Conservation (phyloP, 2,113 vertebrate genomes). For the Hyla sarda region DNA sequence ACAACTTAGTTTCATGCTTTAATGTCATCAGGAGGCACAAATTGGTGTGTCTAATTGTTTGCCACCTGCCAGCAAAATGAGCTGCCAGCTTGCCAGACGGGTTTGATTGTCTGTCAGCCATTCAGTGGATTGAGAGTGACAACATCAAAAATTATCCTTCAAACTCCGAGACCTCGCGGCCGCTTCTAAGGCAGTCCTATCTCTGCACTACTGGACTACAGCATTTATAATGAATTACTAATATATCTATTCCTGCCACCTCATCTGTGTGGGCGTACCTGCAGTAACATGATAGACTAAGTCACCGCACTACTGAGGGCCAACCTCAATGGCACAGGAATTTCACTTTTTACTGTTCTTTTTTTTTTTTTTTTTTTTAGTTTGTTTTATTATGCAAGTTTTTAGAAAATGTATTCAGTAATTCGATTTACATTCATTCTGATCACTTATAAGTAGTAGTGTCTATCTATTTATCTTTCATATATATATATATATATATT, state of each 20-base stretch:
- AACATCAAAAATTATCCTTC: conserved; percentile 90
- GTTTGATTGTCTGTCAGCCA: conserved; percentile 91
- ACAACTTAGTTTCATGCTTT: conserved; percentile 95
- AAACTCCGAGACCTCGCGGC: conserved; percentile 76
- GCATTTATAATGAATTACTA: conserved; percentile 80
- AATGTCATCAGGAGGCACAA: conserved; percentile 91
- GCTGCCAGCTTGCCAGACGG: conserved; percentile 90
- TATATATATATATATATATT: too few species aligned
- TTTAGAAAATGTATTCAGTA: too few species aligned
- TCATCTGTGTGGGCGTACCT: conserved; percentile 77
- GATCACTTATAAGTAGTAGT: too few species aligned
- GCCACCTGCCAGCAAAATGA: conserved; percentile 99
- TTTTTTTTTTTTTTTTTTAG: too few species aligned
- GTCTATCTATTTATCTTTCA: too few species aligned
- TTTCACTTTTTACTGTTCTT: too few species aligned
- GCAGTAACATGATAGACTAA: conserved; percentile 74
- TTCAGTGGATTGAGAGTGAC: conserved; percentile 91
- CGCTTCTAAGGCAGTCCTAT: conserved; percentile 75
- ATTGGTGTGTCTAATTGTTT: conserved; percentile 99
- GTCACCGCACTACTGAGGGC: conserved; percentile 42
- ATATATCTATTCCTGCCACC: conserved; percentile 72
- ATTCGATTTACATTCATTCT: too few species aligned
- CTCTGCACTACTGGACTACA: conserved; percentile 76
- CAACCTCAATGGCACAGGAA: too few species aligned
- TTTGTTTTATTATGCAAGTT: too few species aligned